phyloP scores from a whole-genome alignment of 2,888 invertebrate species.

The Beris morrisii region DNA sequence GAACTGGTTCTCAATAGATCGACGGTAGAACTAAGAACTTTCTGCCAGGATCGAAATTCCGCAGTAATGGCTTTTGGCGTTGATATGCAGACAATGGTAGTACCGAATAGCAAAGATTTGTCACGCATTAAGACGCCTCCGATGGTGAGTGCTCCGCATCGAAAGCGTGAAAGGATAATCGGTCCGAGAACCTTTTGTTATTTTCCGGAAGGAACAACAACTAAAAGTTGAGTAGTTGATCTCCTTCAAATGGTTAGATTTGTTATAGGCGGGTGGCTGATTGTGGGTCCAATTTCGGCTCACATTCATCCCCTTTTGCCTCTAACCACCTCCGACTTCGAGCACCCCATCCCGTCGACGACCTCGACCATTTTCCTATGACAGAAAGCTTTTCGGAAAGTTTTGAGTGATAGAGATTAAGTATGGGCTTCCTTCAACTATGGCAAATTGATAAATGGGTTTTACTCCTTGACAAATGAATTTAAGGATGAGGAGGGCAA shows the following conservation, averaged over 20 bases:
- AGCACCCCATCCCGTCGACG: too few relatives aligned
- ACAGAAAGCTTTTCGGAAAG: slow-evolving; percentile 29
- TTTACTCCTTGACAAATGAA: slow-evolving; percentile 32
- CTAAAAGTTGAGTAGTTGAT: too few relatives aligned
- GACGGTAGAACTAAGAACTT: background rate
- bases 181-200: too few relatives aligned
- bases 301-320: too few relatives aligned
- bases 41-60: slow-evolving; percentile 4
- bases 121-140: slow-evolving; percentile 33
- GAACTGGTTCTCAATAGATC: slow-evolving; percentile 7
- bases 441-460: slow-evolving; percentile 31
- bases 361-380: slow-evolving; percentile 22
- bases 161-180: too few relatives aligned
- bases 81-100: slow-evolving; percentile 29
- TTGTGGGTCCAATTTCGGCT: too few relatives aligned
- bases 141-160: too few relatives aligned
- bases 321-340: too few relatives aligned
- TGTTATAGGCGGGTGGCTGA: too few relatives aligned
- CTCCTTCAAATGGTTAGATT: too few relatives aligned
- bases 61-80: slow-evolving; percentile 25
- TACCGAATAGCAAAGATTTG: slow-evolving; percentile 31
- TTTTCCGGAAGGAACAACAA: too few relatives aligned
- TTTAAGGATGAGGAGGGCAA: slow-evolving; percentile 17
- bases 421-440: slow-evolving; percentile 20
- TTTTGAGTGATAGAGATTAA: slow-evolving; percentile 33